Evolutionary conservation across 2,888 invertebrate genomes (phyloP), one percentile per base, ranked within the genome.

Genomic region (Amphimallon solstitiale): DNA sequence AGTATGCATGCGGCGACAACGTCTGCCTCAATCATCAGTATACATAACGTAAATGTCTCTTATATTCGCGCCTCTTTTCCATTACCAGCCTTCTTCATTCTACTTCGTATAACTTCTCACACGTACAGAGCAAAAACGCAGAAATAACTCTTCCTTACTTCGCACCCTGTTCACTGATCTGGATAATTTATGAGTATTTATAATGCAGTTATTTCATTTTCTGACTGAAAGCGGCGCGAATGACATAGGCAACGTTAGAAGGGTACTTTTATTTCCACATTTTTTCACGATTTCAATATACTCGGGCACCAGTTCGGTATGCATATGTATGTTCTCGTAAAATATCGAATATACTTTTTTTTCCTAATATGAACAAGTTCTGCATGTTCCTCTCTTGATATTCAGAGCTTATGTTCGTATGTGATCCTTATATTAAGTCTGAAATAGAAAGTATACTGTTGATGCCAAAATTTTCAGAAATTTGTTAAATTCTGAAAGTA

Each of bases 11-110:
- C 71, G 67, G 72, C 68, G 73, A 65, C 70, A 69, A 61, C 68
- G 70, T 69, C 72, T 71, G 74, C 75, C 75, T 77, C 77, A 77
- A 77, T 77, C 77, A 76, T 77, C 77, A 77, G 77, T 77, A 77
- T 77, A 76, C 77, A 77, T 77, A 76, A 74, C 75, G 77, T 74
- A 78, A 79, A 78, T 78, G 77, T 79, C 78, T 76, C 76, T 73
- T 77, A 75, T 77, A 75, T 78, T 78, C 75, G 75, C 77, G 77
- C 78, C 75, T 77, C 76, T 75, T 77, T 78, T 75, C 77, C 76
- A 76, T 78, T 77, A 76, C 75, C 72, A 15, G 48, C 38, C 15
- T 14, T 43, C 17, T 40, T 40, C 10, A 10, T 54, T 54, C 34
- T 54, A 43, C 60, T 23, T 43, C 45, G 21, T 60, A 14, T 52